Evolutionary conservation across 1,140 invertebrate genomes (phyloP), one percentile per base, ranked within the genome.

Genomic region (Homarus americanus): DNA sequence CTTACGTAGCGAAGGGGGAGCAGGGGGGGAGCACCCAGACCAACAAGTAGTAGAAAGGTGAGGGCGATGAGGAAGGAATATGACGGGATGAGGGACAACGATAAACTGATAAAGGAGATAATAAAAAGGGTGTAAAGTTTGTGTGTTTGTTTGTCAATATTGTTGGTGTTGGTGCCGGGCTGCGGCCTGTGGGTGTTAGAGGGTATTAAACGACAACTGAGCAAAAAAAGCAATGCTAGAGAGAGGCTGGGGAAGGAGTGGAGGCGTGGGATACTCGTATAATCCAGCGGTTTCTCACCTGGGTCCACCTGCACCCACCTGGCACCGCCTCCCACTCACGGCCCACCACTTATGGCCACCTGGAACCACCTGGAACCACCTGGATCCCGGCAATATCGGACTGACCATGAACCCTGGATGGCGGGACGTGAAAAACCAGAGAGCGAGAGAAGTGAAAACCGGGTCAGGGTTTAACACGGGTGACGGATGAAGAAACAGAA

Each of bases 281-380:
- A 88, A 88, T 79, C 86, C 78, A 44, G 86, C 86, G 78, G 86
- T 80, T 88, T 82, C 86, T 82, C 76, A 87, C 75, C 86, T 87
- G 63, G n/a, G 49, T 10, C 58, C 63, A 69, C 63, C 63, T 28
- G 28, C 40, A 20, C 32, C 83, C 69, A 76, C 83, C 72, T 86
- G 83, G 83, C 83, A 40, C 82, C 58, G 82, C 66, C 38, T 40
- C 66, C 82, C 69, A 69, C 69, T 53, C 44, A 75, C 83, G 69
- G 36, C 76, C 36, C 38, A 82, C 86, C 86, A 88, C 86, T 72
- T 88, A 72, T n/a, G 53, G 58, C 86, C 53, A 80, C 66, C 78
- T 80, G 78, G 86, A 88, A 82, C 41, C 84, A 76, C 73, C 84
- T 78, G 75, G 84, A 87, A 87, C 41, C 84, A 87, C 73, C 84